phyloP scores from a whole-genome alignment of 2,113 vertebrate genomes.

The Heloderma charlesbogerti region DNA sequence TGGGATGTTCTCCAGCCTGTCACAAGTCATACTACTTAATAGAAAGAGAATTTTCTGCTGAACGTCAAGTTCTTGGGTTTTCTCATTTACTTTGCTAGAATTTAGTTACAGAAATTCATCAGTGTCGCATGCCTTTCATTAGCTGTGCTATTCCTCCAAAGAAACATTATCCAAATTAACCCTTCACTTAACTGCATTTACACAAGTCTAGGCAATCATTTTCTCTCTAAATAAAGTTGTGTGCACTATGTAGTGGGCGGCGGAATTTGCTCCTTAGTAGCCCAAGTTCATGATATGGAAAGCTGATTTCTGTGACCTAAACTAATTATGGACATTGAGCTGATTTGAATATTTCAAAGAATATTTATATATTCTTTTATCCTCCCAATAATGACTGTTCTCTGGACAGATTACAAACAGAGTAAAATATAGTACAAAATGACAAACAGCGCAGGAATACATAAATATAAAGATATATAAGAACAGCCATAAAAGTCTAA shows the following conservation, averaged over 20 bases:
- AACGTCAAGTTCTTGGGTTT: background rate
- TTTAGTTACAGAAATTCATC: constrained; percentile 17
- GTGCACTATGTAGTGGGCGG: background rate
- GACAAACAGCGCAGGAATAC: too few species aligned
- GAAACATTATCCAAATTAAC: constrained; percentile 8
- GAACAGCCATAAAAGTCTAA: too few species aligned
- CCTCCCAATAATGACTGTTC: too few species aligned
- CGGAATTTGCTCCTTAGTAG: background rate
- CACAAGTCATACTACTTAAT: constrained; percentile 7
- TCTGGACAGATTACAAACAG: too few species aligned
- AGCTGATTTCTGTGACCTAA: background rate
- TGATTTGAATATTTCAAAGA: background rate
- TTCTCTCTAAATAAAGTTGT: background rate
- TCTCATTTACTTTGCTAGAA: constrained; percentile 15
- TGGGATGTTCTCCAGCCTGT: background rate
- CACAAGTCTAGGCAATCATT: background rate
- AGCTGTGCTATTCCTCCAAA: constrained; percentile 19
- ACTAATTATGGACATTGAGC: background rate
- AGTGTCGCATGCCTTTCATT: background rate
- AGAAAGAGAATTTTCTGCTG: constrained; percentile 3
- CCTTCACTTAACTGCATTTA: background rate
- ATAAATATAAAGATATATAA: too few species aligned
- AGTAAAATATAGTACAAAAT: too few species aligned
- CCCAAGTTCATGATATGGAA: background rate
- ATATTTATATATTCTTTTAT: background rate